Evolutionary conservation across 1,140 invertebrate genomes (phyloP), one percentile per base, ranked within the genome.

Genomic region (Asbolus verrucosus): DNA sequence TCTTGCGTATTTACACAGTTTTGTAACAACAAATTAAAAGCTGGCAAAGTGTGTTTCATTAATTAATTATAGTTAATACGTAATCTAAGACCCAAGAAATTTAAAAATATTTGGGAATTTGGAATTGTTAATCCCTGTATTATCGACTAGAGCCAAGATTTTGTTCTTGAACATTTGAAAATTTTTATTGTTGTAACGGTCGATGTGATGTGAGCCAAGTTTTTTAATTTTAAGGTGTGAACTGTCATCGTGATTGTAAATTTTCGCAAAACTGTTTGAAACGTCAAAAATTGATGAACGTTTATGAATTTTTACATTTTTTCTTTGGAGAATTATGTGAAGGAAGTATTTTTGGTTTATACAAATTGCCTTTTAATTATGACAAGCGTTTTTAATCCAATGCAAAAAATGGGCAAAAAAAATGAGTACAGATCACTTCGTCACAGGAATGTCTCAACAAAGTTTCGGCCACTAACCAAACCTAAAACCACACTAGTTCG

Each of bases 351-450:
- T 54, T 54, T 27, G 31, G 43, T 36, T 2, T 67, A 11, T 36
- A 67, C 24, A 39, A 67, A 36, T 63, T 63, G 33, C 39, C 21
- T 63, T 19, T 54, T n/a, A 5, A 54, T n/a, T 16, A 8, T 18
- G 61, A 31, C 21, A 63, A 38, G 33, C 39, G 61, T 62, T 38
- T 65, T 67, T 54, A 6, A 24, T 19, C 9, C 9, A 9, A 4
- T 5, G 8, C 24, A 27, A 36, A 76, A 74, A 74, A 77, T 77
- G 77, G 74, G 62, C 50, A 77, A 76, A 33, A n/a, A n/a, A n/a
- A 41, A 65, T 31, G 73, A 77, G 38, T 63, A 72, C 15, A 70
- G 66, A 9, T 74, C 72, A 11, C 70, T 76, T 6, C 59, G 73
- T 19, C 62, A 69, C 6, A 65, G 72, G 30, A 63, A 27, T 33